Base-by-base conservation (phyloP, 1,140 invertebrate species). In the Aphaenogaster floridana region DNA sequence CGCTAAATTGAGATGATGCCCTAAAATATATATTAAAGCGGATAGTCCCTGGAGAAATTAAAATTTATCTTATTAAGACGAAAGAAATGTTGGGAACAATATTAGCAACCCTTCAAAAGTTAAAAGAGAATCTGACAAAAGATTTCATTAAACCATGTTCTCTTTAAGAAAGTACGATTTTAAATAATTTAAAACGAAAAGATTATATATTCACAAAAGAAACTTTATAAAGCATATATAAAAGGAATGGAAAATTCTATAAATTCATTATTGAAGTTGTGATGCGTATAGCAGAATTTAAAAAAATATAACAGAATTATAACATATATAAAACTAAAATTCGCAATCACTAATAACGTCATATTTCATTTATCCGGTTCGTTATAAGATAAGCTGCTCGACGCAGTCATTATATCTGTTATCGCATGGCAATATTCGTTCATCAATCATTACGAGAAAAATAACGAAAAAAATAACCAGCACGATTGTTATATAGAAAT, bases 41-140 rank as follows among this genome's bases (percentile, higher is more conserved):
- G n/a, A 17, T 17, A 15, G 13, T 28, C 11, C 42, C 42, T n/a
- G 13, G 21, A 39, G 54, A 61, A 11, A 74, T 83, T 84, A 50
- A 76, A 84, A 84, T 61, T 76, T 61, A 74, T 50, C 42, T 61
- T 61, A 3, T 39, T 13, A 0, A 9, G n/a, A 61, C 11, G 28
- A 63, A 84, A 84, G 42, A 84, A 84, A 61, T 45, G 52, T 15
- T 36, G 28, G 7, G 1, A 72, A 74, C 34, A 74, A 57, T 28
- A 72, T 74, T 84, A 76, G 28, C 17, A 83, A 74, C 34, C 3
- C 13, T 61, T 63, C n/a, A 50, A 3, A 74, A 61, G n/a, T 76
- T 21, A 84, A 76, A 45, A 17, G 9, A 57, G 11, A 72, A 72
- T 59, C 15, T 48, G 79, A 61, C 66, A 34, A 59, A 45, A 83